Evolutionary conservation across 2,113 vertebrate genomes (phyloP).

Genomic region (Vulpes ferrilata): DNA sequence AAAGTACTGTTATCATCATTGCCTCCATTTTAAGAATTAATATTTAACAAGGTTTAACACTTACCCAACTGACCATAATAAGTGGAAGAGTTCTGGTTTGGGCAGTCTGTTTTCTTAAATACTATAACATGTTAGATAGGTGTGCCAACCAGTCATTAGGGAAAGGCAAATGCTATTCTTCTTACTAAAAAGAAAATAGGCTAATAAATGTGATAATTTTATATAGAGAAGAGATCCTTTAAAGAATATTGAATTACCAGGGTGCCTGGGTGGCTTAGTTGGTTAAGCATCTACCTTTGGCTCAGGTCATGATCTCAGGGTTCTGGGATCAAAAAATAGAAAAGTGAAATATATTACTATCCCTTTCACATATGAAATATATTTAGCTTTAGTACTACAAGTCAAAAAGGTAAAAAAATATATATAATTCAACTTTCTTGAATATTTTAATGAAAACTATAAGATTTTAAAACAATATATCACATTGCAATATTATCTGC

Average conservation of each 20-base stretch:
- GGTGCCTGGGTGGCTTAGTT: too few species aligned
- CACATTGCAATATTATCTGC: conserved; percentile 1
- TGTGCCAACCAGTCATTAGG: background rate
- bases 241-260: conserved; percentile 5
- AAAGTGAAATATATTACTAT: background rate
- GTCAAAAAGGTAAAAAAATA: background rate
- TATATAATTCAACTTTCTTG: background rate
- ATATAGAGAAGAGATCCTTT: background rate
- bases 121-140: background rate
- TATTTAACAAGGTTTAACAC: background rate
- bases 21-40: background rate
- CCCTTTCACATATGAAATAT: conserved; percentile 1
- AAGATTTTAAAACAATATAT: background rate
- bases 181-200: background rate
- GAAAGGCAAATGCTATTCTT: background rate
- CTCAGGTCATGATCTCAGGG: too few species aligned
- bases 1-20: background rate
- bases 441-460: background rate
- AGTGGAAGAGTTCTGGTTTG: background rate
- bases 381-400: background rate
- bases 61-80: background rate
- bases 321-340: background rate
- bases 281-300: too few species aligned
- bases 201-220: background rate
- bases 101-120: background rate